Evolutionary conservation across 2,797 vertebrate species (phyloP), one percentile per base, ranked within the genome.

Genomic region (Arnoldichthys spilopterus): DNA sequence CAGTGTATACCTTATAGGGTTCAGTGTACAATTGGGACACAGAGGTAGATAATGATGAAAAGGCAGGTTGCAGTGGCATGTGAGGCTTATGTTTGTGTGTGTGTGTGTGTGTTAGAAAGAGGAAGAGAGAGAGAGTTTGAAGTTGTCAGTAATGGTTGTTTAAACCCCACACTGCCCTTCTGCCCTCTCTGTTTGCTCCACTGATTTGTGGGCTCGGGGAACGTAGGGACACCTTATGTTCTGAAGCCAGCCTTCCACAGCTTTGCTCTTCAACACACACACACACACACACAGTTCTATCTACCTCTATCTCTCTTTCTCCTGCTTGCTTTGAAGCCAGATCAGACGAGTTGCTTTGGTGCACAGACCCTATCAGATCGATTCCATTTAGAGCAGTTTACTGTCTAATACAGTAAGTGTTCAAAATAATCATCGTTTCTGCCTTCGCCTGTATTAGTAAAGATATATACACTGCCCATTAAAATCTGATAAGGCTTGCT

Each of bases 181-280:
- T 88, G 86, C 86, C 90, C 90, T 88, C 82, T 80, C 86, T 88
- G 87, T 91, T 87, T 88, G 88, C 86, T 87, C 89, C 86, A 89
- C 86, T 92, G 91, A 92, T 92, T 91, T 91, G 90, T 91, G 80
- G 87, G 77, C 91, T 90, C 87, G 1, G 24, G 91, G 87, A 86
- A 92, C 78, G 18, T 13, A 37, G 83, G 83, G 79, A 87, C 87
- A 88, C 85, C 76, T 67, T 62, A 54, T 81, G 62, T 54, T 54
- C 70, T 45, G 47, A 74, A 13, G 69, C n/a, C n/a, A n/a, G n/a
- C n/a, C n/a, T n/a, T n/a, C n/a, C n/a, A n/a, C n/a, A n/a, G n/a
- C n/a, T n/a, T n/a, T n/a, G n/a, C n/a, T n/a, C n/a, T n/a, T n/a
- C n/a, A n/a, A n/a, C n/a, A n/a, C 70, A 40, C 37, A 40, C 37